Evolutionary conservation across 2,888 invertebrate genomes (phyloP).

Genomic region (Protonemura montana): DNA sequence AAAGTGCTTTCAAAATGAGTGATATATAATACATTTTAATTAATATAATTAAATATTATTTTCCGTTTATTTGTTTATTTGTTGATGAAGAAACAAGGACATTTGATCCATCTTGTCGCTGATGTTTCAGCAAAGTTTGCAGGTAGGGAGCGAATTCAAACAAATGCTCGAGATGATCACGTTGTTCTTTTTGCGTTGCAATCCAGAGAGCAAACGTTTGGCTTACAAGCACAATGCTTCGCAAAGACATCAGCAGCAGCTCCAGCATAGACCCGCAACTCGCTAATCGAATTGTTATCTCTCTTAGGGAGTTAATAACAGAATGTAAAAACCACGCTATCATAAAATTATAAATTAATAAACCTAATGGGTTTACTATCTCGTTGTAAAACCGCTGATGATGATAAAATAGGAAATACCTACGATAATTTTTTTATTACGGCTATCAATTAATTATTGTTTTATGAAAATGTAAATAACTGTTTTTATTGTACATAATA

Average conservation of each 20-base stretch:
- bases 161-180: not conserved
- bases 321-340: not conserved
- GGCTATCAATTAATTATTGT: constrained; percentile 24
- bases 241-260: not conserved
- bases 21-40: constrained; percentile 7
- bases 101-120: not conserved
- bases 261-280: not conserved
- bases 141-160: not conserved
- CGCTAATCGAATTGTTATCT: not conserved
- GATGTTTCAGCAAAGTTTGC: not conserved
- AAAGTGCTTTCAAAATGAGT: constrained; percentile 28
- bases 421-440: constrained; percentile 23
- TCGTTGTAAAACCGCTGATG: not conserved
- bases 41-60: constrained; percentile 14
- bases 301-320: not conserved
- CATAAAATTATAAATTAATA: constrained; percentile 12
- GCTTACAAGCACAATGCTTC: no score
- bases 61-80: not conserved
- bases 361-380: constrained; percentile 12
- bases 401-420: not conserved
- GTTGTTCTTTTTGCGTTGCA: not conserved
- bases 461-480: constrained; percentile 13
- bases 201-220: no score
- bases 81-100: not conserved
- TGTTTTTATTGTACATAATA: constrained; percentile 7